Conservation (phyloP, 2,113 vertebrate genomes). For the Raphicerus campestris region DNA sequence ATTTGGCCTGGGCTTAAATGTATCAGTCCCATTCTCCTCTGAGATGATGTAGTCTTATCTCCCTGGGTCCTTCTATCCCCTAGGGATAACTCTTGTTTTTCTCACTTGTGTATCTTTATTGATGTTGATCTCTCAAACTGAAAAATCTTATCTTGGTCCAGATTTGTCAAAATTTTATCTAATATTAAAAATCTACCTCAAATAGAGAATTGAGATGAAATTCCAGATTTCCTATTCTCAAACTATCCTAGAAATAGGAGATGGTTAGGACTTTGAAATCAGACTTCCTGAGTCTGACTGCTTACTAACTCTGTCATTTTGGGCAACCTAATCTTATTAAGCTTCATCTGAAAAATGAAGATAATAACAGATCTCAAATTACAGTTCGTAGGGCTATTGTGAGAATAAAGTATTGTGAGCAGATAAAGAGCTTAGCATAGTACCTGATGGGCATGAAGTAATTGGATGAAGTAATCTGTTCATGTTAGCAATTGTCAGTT, state of each 20-base stretch:
- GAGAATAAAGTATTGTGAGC: constrained; percentile 46
- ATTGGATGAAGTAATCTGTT: constrained; percentile 36
- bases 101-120: background rate
- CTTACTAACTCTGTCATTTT: background rate
- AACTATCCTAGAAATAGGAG: background rate
- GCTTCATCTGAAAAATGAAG: constrained; percentile 50
- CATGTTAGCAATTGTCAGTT: background rate
- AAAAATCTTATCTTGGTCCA: background rate
- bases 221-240: background rate
- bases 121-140: background rate
- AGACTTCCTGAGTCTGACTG: background rate
- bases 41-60: background rate
- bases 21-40: background rate
- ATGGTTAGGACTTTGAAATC: constrained; percentile 30
- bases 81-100: background rate
- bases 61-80: background rate
- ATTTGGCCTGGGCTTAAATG: background rate
- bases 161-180: constrained; percentile 31
- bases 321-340: constrained; percentile 33
- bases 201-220: constrained; percentile 2
- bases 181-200: constrained; percentile 1
- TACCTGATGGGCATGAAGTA: background rate
- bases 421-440: constrained; percentile 48
- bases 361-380: constrained; percentile 43
- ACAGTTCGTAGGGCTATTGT: constrained; percentile 5